A percentile compares a stretch with the other conserved stretches of the same genome.
Conservation (phyloP, 2,797 vertebrate genomes). For the Spinus olivaceus region DNA sequence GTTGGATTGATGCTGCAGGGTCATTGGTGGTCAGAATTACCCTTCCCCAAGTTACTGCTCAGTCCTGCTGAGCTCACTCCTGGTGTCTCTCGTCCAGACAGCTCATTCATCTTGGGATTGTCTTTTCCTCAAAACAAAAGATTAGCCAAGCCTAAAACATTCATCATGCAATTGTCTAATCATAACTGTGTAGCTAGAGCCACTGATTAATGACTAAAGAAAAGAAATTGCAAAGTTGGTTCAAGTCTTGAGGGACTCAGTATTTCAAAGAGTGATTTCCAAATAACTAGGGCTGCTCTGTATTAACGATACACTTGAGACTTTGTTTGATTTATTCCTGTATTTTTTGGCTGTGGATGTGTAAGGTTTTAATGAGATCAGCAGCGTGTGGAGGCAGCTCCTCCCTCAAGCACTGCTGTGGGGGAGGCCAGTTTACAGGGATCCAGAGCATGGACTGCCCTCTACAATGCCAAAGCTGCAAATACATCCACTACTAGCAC, state of each 20-base stretch:
- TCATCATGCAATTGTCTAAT: neutral
- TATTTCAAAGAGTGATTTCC: neutral
- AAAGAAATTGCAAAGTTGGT: neutral
- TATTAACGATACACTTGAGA: rapidly evolving
- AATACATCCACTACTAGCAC: rapidly evolving
- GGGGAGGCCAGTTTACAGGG: neutral
- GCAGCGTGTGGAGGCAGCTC: neutral
- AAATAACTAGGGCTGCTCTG: neutral
- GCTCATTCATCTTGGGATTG: neutral
- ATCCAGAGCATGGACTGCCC: neutral
- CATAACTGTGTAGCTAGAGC: neutral
- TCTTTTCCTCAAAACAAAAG: neutral
- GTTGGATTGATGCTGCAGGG: no score
- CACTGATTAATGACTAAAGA: neutral
- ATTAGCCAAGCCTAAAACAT: neutral
- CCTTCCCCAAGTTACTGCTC: neutral
- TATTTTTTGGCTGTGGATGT: neutral
- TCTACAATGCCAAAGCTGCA: neutral
- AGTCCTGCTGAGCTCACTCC: neutral
- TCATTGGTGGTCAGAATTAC: neutral
- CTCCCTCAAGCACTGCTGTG: neutral
- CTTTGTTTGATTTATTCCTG: neutral
- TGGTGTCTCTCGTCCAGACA: neutral
- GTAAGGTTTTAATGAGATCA: neutral
- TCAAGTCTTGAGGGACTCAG: neutral